These are phyloP conservation scores for Oceanodroma tethys DNA, from an alignment of 2,113 vertebrate species.

Conservation along the genomic window DNA sequence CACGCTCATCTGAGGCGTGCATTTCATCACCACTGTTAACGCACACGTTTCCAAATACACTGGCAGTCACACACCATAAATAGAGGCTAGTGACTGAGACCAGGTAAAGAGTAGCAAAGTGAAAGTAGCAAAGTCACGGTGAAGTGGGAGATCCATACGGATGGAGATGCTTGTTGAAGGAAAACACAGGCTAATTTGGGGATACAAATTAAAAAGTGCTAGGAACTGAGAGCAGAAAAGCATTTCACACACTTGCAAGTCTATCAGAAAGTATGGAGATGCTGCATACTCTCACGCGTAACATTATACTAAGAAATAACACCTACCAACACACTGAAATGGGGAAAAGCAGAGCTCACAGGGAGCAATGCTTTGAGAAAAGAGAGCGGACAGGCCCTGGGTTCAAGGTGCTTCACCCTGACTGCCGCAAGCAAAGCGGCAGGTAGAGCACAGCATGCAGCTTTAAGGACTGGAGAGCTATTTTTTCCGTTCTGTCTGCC, in stretches of 20 bases:
- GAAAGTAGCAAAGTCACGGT: not conserved
- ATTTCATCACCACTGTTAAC: not conserved
- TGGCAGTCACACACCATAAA: not conserved
- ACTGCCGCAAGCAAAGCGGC: not conserved
- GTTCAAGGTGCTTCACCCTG: not conserved
- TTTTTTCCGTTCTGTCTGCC: not conserved
- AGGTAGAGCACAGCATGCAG: not conserved
- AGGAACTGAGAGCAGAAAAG: not conserved
- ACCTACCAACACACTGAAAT: not conserved
- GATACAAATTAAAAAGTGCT: not conserved
- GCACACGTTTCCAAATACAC: not conserved
- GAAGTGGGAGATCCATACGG: not conserved
- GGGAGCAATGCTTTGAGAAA: not conserved
- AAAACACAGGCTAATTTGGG: not conserved
- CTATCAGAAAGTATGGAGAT: not conserved
- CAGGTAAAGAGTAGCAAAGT: not conserved
- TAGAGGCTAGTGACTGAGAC: not conserved
- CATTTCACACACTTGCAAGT: not conserved
- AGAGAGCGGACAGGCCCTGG: not conserved
- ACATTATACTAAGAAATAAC: not conserved
- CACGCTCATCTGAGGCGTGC: not conserved
- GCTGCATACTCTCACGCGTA: not conserved
- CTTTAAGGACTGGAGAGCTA: not conserved
- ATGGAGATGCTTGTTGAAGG: not conserved
- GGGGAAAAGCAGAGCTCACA: not conserved